Evolutionary conservation across 2,888 invertebrate genomes (phyloP).

Genomic region (Epinotia demarniana): DNA sequence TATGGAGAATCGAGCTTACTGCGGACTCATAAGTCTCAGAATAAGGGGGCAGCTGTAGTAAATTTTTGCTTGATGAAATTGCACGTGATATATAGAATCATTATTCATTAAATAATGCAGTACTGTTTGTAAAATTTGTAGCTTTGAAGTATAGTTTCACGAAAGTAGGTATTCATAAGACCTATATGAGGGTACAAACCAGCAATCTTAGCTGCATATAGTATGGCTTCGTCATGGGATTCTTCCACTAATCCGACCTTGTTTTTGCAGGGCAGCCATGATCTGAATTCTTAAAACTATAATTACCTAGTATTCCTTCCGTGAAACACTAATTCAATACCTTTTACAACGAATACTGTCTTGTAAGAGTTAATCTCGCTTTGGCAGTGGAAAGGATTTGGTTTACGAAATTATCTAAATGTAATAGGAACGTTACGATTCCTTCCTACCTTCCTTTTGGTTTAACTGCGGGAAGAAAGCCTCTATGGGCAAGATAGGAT

Average conservation of each 20-base stretch:
- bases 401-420: conserved; percentile 61
- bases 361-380: conserved; percentile 53
- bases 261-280: too few relatives aligned
- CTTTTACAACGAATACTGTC: conserved; percentile 26
- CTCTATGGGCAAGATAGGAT: conserved; percentile 91
- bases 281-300: background rate
- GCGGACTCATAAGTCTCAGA: conserved; percentile 27
- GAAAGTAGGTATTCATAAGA: background rate
- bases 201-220: background rate
- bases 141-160: conserved; percentile 1
- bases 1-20: too few relatives aligned
- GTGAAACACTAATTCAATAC: conserved; percentile 1
- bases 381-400: conserved; percentile 79
- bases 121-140: conserved; percentile 22
- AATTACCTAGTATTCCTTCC: background rate
- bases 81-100: conserved; percentile 9
- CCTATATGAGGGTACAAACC: background rate
- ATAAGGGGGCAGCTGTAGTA: conserved; percentile 42
- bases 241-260: too few relatives aligned
- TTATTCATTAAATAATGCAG: conserved; percentile 25
- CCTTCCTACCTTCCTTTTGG: conserved; percentile 78
- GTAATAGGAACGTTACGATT: conserved; percentile 70
- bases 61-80: conserved; percentile 45
- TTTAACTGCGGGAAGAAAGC: conserved; percentile 91
- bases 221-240: too few relatives aligned